Evolutionary conservation across 2,888 invertebrate species (phyloP), one percentile per base, ranked within the genome.

Genomic region (Steromphala cineraria): DNA sequence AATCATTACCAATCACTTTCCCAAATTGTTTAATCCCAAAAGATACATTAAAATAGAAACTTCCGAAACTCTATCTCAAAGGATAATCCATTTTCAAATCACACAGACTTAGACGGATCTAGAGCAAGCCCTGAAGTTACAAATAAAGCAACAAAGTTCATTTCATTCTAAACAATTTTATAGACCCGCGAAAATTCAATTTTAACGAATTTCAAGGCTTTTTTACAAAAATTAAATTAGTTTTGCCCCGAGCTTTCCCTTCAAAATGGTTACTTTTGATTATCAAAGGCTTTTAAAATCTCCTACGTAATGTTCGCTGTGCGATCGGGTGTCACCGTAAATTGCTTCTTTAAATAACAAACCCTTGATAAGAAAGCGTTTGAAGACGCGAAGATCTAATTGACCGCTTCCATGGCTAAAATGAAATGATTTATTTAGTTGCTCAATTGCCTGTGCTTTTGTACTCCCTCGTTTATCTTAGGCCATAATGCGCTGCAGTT

Each of bases 231-330:
- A 28, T 62, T 28, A 24, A 62, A 62, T 62, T 62, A 62, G 62
- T 62, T 62, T 62, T 28, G 62, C 62, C 62, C 24, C 2, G 62
- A 24, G 62, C 62, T 28, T 62, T 62, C 28, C 24, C 62, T 28
- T 62, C 28, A 62, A 62, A 62, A 21, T 62, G 28, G 62, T 62
- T 28, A 62, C 28, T 13, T 40, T 71, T 71, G 36, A 36, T 71
- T 71, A 71, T 71, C 71, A 71, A 71, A 71, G 71, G 71, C 71
- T 31, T 71, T 71, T 71, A 19, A 71, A 71, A 71, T 71, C 71
- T 36, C 62, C 71, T 71, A 31, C 71, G 40, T 71, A 71, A 71
- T 36, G 36, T 40, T 71, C 36, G 7, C 62, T 17, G 62, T 28
- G 28, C 24, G 24, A 71, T 36, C 40, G 36, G 71, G 40, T 71